Evolutionary conservation across 2,888 invertebrate species (phyloP).

Genomic region (Eristalinus sepulchralis): DNA sequence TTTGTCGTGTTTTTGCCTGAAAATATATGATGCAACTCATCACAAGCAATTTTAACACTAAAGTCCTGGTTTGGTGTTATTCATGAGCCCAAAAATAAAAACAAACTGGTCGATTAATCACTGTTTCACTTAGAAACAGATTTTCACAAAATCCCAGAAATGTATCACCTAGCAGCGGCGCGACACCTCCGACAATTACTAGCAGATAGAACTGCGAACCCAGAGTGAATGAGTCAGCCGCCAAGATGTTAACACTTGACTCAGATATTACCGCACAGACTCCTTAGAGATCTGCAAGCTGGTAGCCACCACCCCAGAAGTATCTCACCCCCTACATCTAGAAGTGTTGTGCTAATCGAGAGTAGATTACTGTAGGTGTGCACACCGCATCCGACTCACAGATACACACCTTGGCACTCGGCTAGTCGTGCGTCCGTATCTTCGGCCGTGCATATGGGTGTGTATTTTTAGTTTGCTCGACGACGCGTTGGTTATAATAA

Average conservation of each 20-base stretch:
- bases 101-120: slow-evolving; percentile 26
- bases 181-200: not conserved
- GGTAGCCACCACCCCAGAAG: not conserved
- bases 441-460: not conserved
- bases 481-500: slow-evolving; percentile 12
- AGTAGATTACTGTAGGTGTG: slow-evolving; percentile 24
- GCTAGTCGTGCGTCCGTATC: slow-evolving; percentile 35
- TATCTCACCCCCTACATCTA: not conserved
- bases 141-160: slow-evolving; percentile 22
- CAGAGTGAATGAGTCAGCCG: not conserved
- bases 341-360: slow-evolving; percentile 5
- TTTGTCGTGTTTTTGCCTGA: not conserved
- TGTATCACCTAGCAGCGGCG: not conserved
- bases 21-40: not conserved
- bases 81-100: slow-evolving; percentile 27
- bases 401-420: not conserved
- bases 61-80: not conserved
- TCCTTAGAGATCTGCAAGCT: not conserved
- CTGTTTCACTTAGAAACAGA: not conserved
- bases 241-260: not conserved
- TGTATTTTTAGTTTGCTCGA: slow-evolving; percentile 21
- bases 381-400: not conserved
- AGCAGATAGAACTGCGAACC: not conserved
- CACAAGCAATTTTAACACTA: too few species aligned
- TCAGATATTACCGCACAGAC: not conserved